Base-by-base conservation (phyloP, 1,140 invertebrate species). In the Theocolax elegans region DNA sequence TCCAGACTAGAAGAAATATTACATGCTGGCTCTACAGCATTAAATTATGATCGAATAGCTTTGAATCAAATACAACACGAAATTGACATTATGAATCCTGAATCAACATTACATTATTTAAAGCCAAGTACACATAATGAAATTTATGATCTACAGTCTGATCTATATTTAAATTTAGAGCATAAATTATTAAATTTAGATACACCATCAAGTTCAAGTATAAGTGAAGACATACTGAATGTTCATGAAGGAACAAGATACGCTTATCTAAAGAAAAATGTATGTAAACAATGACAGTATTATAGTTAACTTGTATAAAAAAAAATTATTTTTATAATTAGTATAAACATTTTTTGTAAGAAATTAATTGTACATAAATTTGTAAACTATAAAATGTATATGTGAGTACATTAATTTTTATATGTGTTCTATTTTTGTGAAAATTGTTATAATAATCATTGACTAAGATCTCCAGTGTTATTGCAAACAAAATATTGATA, bases 211-310 rank as follows among this genome's bases (percentile, higher is more conserved):
- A 75, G 58, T 68, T 73, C 77, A 8, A 74, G 76, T 6, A 75
- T 80, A 62, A 67, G 72, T 6, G 77, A 83, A 80, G 19, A 76
- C 76, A 70, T 49, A 84, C 8, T 56, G 75, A 23, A 76, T 72
- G 19, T 21, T 86, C 3, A 80, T 76, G 0, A 79, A 81, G 48
- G 75, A 85, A 72, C 79, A 80, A 29, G 75, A 85, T 25, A 66
- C 74, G 10, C 75, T 86, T 8, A 63, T 85, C 44, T 83, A 79
- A 66, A 83, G 81, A 4, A 77, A 79, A 63, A 83, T 79, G 69
- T 84, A 85, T 27, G 83, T 72, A 0, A 83, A 83, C 12, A 85
- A 89, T 35, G 84, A 87, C 58, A 65, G 73, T 31, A 60, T 83
- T 40, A 83, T 83, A 54, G 65, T 78, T 17, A 81, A 80, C 74